phyloP scores from a whole-genome alignment of 2,888 invertebrate genomes.

The Shargacucullia verbasci region DNA sequence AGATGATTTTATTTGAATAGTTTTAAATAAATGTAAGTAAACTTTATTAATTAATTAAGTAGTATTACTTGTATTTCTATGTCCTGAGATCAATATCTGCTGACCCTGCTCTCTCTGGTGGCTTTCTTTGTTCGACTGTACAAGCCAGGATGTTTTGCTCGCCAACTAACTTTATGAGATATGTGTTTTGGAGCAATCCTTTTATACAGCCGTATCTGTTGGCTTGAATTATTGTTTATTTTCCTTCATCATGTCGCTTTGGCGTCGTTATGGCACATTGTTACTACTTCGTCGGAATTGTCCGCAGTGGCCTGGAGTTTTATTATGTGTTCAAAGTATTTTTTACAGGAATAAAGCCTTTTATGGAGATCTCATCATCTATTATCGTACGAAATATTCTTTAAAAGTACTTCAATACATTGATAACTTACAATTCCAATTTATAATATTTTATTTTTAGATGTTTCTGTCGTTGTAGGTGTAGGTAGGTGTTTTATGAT shows the following conservation, averaged over 20 bases:
- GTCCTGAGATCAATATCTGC: too few relatives aligned
- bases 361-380: conserved; percentile 3
- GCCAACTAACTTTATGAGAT: conserved; percentile 86
- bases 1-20: too few relatives aligned
- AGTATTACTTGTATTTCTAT: too few relatives aligned
- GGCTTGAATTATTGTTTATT: conserved; percentile 77
- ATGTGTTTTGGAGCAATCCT: conserved; percentile 82
- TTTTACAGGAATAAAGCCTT: conserved; percentile 11
- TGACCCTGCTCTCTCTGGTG: too few relatives aligned
- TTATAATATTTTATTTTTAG: too few relatives aligned
- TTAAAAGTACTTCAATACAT: background rate
- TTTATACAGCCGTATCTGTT: conserved; percentile 74
- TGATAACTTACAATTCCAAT: background rate
- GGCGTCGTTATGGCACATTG: conserved; percentile 52
- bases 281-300: conserved; percentile 17
- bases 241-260: conserved; percentile 62
- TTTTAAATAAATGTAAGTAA: too few relatives aligned
- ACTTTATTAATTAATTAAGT: too few relatives aligned
- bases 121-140: too few relatives aligned
- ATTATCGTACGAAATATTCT: background rate
- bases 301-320: conserved; percentile 10
- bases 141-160: conserved; percentile 78
- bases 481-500: too few relatives aligned
- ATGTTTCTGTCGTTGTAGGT: too few relatives aligned
- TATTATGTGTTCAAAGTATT: conserved; percentile 13